Base-by-base conservation (phyloP, 2,888 invertebrate genomes). In the Cephus rjabovi region DNA sequence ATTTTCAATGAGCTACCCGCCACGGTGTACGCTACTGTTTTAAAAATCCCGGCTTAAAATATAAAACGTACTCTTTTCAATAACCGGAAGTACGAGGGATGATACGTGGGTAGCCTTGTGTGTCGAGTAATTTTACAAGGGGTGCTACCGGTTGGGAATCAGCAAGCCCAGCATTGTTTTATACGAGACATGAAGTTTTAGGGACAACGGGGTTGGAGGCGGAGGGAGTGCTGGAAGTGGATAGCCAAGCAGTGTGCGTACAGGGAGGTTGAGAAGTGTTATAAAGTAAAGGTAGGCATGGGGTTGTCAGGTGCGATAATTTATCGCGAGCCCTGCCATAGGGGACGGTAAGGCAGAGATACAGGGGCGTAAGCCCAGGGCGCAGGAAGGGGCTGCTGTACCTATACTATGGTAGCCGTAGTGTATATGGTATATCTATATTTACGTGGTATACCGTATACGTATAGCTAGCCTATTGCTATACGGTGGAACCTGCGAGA, bases 241-340 rank as follows among this genome's bases (percentile, higher is more conserved):
- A 71, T 71, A 33, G 71, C 71, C 31, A 34, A 71, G 71, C 31
- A 23, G 56, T 9, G 71, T 71, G 71, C 33, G 71, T 71, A 12
- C 2, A 71, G 56, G 70, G 40, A 70, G 75, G 34, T 69, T 34
- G 76, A 76, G 69, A 74, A 30, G 79, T 40, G 76, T 81, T 82
- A 77, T 80, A 80, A 77, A 79, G 77, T 75, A 74, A 73, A 80
- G 79, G 81, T 81, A 78, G 79, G 78, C 75, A 79, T 77, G 79
- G 75, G 70, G 79, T 71, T 82, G 83, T 83, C 83, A 83, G 82
- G 82, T 83, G 81, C 75, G 79, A 77, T 80, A 81, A 82, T 77
- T 83, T 83, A 82, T 81, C 76, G 73, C 56, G 77, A 80, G 73
- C 56, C 33, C 73, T 31, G 31, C 35, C 75, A 77, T 11, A 74